phyloP scores from a whole-genome alignment of 1,140 invertebrate genomes.

The Neuroterus valhalla region DNA sequence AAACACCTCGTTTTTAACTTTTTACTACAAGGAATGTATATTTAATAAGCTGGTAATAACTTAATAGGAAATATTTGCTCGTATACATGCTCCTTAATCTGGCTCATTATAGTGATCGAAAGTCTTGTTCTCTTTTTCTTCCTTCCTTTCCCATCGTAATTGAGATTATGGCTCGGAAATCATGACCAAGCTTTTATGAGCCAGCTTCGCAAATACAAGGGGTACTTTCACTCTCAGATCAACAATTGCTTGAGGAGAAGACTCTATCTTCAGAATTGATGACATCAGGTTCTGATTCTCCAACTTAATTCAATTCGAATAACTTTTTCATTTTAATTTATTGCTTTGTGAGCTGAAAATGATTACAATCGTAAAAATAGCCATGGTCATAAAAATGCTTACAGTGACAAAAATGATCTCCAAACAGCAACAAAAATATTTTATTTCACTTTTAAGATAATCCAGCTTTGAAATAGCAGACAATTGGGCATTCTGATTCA shows the following conservation, averaged over 20 bases:
- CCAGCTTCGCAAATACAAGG: constrained; percentile 13
- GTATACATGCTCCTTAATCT: constrained; percentile 9
- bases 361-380: no score
- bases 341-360: not conserved
- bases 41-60: constrained; percentile 2
- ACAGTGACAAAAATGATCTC: no score
- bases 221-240: constrained; percentile 21
- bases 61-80: not conserved
- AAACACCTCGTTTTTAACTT: not conserved
- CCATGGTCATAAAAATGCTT: no score
- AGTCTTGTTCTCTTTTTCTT: not conserved
- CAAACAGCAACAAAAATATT: no score
- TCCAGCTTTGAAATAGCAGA: not conserved
- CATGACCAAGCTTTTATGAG: constrained; percentile 26
- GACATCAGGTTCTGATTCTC: not conserved
- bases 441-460: not conserved
- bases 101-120: constrained; percentile 23
- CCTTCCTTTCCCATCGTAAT: not conserved
- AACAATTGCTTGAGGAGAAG: constrained; percentile 5
- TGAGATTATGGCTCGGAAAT: constrained; percentile 18
- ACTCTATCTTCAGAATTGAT: constrained; percentile 14
- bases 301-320: not conserved
- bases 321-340: not conserved
- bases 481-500: no score
- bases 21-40: constrained; percentile 1